These are phyloP conservation scores for Poecilia gillii DNA, from an alignment of 2,797 vertebrate species.

Conservation along the genomic window DNA sequence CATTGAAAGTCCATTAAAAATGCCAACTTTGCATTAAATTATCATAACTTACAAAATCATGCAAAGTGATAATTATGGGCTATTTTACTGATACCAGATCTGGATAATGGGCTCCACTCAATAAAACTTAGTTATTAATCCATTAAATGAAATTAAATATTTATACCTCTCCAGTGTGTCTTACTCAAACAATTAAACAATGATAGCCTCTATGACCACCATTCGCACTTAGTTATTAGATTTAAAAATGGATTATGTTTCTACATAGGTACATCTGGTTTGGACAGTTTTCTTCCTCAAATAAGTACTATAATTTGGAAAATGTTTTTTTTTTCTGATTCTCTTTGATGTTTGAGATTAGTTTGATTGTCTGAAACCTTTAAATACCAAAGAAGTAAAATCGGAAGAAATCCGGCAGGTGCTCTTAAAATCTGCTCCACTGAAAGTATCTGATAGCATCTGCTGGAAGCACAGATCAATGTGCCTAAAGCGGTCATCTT, in stretches of 20 bases:
- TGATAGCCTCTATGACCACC: background rate
- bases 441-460: background rate
- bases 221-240: background rate
- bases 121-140: background rate
- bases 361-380: background rate
- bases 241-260: background rate
- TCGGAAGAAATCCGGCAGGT: background rate
- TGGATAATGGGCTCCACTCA: background rate
- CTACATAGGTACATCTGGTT: background rate
- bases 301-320: background rate
- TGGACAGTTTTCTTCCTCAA: background rate
- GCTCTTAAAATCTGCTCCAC: background rate
- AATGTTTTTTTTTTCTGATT: background rate
- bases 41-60: no score
- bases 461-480: background rate
- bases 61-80: background rate
- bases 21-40: no score
- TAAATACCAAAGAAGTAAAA: background rate
- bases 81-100: background rate
- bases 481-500: background rate
- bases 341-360: background rate
- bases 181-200: background rate
- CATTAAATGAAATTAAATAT: background rate
- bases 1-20: no score
- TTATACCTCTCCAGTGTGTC: background rate